A percentile compares a stretch with the other conserved stretches of the same genome.
Conservation (phyloP, 2,113 vertebrate genomes). For the Ictalurus furcatus region DNA sequence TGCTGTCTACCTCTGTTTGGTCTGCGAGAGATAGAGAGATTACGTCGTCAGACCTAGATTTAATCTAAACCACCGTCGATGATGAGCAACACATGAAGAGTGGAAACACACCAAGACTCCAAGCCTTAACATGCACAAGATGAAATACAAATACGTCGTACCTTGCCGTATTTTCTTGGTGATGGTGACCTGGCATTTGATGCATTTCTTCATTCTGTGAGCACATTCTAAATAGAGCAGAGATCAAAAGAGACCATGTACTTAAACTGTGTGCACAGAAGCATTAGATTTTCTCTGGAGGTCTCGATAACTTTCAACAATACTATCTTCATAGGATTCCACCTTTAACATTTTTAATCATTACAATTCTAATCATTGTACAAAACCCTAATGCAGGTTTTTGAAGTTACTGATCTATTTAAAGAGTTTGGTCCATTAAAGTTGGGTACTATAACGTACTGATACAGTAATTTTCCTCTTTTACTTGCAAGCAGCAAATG, state of each 20-base stretch:
- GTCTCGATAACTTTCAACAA: too few species aligned
- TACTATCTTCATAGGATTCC: not conserved
- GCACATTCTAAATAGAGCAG: constrained; percentile 81
- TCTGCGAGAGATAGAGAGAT: constrained; percentile 69
- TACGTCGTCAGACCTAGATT: not conserved
- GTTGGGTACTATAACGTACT: not conserved
- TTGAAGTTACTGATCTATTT: not conserved
- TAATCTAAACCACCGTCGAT: not conserved
- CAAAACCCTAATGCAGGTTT: not conserved
- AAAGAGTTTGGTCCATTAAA: not conserved
- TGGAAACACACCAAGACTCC: not conserved
- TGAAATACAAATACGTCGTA: constrained; percentile 57
- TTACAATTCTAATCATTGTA: not conserved
- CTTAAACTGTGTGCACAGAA: not conserved
- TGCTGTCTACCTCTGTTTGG: constrained; percentile 88
- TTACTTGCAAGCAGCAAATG: not conserved
- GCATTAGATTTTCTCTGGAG: not conserved
- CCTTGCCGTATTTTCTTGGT: constrained; percentile 94
- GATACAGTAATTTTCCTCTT: not conserved
- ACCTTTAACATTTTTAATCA: not conserved
- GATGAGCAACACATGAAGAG: not conserved
- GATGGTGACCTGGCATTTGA: constrained; percentile 95
- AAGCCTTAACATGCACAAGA: not conserved
- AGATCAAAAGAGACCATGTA: not conserved
- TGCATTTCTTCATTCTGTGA: constrained; percentile 98